phyloP scores from a whole-genome alignment of 2,888 invertebrate species.

The Pandemis corylana region DNA sequence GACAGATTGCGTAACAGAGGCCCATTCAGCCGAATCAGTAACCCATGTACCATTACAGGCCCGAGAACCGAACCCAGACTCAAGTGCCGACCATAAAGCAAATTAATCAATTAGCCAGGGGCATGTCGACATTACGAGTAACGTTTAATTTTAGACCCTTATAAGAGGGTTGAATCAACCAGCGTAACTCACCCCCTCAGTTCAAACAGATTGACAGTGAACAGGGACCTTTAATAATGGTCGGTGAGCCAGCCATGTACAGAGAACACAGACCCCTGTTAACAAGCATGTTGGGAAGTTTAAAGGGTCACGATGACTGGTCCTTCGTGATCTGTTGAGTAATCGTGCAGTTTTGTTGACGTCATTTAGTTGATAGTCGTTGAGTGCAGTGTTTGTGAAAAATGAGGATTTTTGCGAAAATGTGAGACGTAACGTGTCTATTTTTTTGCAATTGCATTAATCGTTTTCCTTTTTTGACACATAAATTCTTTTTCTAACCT shows the following conservation, averaged over 20 bases:
- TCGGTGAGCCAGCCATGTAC: constrained; percentile 43
- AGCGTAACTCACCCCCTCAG: constrained; percentile 31
- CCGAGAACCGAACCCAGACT: constrained; percentile 75
- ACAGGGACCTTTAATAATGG: constrained; percentile 25
- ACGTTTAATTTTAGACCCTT: constrained; percentile 80
- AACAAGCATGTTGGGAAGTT: constrained; percentile 39
- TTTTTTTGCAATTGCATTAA: not conserved
- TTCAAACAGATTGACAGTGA: constrained; percentile 5
- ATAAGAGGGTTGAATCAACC: constrained; percentile 50
- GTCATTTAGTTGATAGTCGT: constrained; percentile 76
- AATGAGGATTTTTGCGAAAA: constrained; percentile 21
- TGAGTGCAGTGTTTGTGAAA: constrained; percentile 58
- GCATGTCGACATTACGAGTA: constrained; percentile 83
- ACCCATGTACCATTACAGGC: constrained; percentile 75
- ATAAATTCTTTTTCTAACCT: too few relatives aligned
- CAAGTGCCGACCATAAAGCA: constrained; percentile 83
- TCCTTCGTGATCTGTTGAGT: constrained; percentile 68
- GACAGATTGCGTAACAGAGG: constrained; percentile 82
- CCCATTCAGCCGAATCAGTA: constrained; percentile 70
- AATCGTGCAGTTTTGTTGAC: constrained; percentile 79
- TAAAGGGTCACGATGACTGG: constrained; percentile 55
- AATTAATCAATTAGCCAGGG: constrained; percentile 84
- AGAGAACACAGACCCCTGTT: constrained; percentile 51
- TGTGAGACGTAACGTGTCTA: not conserved
- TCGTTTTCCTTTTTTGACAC: not conserved